Conservation (phyloP, 2,888 invertebrate genomes). For the Antheraea yamamai region DNA sequence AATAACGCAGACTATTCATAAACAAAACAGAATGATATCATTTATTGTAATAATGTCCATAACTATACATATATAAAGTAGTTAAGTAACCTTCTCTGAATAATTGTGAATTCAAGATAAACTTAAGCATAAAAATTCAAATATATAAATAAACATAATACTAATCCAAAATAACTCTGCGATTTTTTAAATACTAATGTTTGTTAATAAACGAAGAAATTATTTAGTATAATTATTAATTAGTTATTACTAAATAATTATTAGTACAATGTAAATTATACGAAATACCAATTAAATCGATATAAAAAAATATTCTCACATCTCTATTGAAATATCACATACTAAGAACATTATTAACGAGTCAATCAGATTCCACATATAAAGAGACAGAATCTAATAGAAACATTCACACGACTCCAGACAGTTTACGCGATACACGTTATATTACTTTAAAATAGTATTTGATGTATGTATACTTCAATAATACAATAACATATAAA, state of each 20-base stretch:
- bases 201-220: too few species aligned
- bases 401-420: neutral
- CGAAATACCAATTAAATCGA: neutral
- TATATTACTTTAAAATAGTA: constrained; percentile 35
- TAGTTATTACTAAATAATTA: neutral
- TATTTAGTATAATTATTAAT: neutral
- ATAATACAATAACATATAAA: constrained; percentile 40
- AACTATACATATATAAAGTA: too few species aligned
- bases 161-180: too few species aligned
- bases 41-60: too few species aligned
- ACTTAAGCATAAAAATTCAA: too few species aligned
- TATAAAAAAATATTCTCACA: neutral
- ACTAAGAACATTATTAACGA: neutral
- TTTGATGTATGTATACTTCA: constrained; percentile 48
- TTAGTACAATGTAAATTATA: neutral
- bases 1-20: too few species aligned
- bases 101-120: too few species aligned
- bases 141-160: too few species aligned
- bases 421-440: neutral
- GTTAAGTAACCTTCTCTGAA: too few species aligned
- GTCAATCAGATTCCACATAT: constrained; percentile 1
- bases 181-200: too few species aligned
- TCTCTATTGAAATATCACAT: neutral
- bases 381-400: neutral
- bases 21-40: too few species aligned